These are phyloP conservation scores for Torymus aiolomorphi DNA, from an alignment of 2,888 invertebrate species.

Conservation along the genomic window DNA sequence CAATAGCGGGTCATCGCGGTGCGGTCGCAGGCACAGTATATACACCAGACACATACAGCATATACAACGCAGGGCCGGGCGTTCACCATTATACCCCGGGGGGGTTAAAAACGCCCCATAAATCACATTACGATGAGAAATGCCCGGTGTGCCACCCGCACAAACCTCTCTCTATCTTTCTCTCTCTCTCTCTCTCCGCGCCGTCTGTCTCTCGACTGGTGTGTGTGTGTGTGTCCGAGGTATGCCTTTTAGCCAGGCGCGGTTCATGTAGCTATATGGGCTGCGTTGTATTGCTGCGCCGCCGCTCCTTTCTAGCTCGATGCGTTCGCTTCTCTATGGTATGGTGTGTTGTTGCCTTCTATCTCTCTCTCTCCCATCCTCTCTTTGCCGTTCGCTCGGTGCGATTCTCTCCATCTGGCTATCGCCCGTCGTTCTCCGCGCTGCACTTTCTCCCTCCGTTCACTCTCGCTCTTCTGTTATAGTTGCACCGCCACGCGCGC, in stretches of 20 bases:
- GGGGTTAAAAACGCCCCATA: constrained; percentile 72
- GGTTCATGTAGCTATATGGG: background rate
- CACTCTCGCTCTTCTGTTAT: background rate
- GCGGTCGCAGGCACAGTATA: constrained; percentile 45
- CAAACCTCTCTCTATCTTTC: constrained; percentile 26
- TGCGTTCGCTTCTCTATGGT: too few relatives aligned
- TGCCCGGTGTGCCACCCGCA: constrained; percentile 64
- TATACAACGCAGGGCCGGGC: background rate
- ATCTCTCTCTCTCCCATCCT: background rate
- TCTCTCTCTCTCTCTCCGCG: constrained; percentile 30
- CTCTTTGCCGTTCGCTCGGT: background rate
- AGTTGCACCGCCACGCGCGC: too few relatives aligned
- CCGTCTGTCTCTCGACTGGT: constrained; percentile 22
- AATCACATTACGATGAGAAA: constrained; percentile 73
- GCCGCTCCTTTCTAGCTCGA: background rate
- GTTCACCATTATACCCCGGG: constrained; percentile 63
- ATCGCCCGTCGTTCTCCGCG: background rate
- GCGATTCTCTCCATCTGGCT: background rate
- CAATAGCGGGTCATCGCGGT: constrained; percentile 23
- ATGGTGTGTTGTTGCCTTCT: background rate
- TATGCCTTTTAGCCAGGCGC: background rate
- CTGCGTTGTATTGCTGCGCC: background rate
- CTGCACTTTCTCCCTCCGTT: background rate
- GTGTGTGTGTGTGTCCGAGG: background rate
- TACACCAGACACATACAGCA: too few relatives aligned